phyloP scores from a whole-genome alignment of 2,113 vertebrate species.

The Phalacrocorax pelagicus region DNA sequence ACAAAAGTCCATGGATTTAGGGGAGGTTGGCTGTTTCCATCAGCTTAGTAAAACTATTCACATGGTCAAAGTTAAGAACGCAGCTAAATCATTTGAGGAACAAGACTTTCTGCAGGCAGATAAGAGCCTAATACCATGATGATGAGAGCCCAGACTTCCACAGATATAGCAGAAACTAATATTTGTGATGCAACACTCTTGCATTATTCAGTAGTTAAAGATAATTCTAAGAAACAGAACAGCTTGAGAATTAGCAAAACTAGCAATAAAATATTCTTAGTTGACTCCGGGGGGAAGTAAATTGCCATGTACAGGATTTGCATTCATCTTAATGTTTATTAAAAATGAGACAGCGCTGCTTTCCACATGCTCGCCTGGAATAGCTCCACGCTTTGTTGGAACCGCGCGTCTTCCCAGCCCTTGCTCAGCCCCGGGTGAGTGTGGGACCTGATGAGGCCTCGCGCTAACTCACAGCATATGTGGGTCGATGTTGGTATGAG shows the following conservation, averaged over 20 bases:
- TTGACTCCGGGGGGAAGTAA: constrained; percentile 36
- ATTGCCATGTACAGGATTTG: constrained; percentile 45
- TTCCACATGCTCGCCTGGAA: background rate
- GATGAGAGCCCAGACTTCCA: constrained; percentile 23
- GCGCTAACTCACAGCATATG: fast-evolving
- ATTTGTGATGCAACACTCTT: constrained; percentile 45
- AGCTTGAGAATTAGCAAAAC: constrained; percentile 65
- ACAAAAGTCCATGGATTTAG: background rate
- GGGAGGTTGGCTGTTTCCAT: background rate
- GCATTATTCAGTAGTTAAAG: constrained; percentile 60
- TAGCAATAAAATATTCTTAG: constrained; percentile 55
- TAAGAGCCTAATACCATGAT: background rate
- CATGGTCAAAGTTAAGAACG: background rate
- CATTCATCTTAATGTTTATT: constrained; percentile 48
- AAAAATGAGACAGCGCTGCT: background rate
- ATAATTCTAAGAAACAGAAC: constrained; percentile 55
- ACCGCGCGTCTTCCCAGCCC: fast-evolving
- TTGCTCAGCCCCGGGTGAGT: fast-evolving
- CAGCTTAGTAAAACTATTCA: background rate
- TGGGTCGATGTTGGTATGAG: background rate
- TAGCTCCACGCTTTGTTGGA: background rate
- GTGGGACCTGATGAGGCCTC: background rate
- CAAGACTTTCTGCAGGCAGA: constrained; percentile 35
- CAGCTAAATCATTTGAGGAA: background rate
- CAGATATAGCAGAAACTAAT: constrained; percentile 44